A percentile compares a stretch with the other conserved stretches of the same genome.
These are phyloP conservation scores for Drosophila pectinifera DNA, from an alignment of 1,140 invertebrate genomes.

Conservation along the genomic window DNA sequence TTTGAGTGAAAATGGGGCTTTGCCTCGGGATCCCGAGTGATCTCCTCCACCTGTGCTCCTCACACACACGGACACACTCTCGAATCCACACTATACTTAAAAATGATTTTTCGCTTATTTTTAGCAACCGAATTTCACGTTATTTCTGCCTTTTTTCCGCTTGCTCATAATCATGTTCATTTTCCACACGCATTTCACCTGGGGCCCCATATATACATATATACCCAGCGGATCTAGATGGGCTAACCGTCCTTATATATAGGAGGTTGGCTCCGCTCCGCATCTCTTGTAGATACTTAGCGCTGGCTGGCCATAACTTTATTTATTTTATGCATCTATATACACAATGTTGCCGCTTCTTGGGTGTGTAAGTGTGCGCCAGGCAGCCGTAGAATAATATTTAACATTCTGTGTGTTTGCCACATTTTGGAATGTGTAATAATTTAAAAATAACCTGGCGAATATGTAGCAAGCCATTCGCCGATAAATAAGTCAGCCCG, in stretches of 20 bases:
- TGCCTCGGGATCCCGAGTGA: conserved; percentile 37
- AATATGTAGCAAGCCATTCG: conserved; percentile 74
- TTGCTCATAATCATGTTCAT: conserved; percentile 79
- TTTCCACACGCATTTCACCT: conserved; percentile 82
- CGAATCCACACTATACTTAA: conserved; percentile 56
- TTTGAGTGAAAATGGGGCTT: conserved; percentile 54
- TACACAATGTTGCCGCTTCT: conserved; percentile 32
- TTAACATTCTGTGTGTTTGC: conserved; percentile 74
- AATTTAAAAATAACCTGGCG: conserved; percentile 78
- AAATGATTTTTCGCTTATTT: conserved; percentile 82
- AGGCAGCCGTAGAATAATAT: conserved; percentile 61
- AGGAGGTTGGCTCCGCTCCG: conserved; percentile 7
- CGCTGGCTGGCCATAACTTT: conserved; percentile 74
- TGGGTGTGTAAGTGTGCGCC: conserved; percentile 28
- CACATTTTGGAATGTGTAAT: conserved; percentile 83
- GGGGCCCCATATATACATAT: conserved; percentile 42
- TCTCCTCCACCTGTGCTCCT: conserved; percentile 66
- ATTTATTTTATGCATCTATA: conserved; percentile 72
- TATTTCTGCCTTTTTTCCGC: conserved; percentile 48
- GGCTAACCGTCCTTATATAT: conserved; percentile 37
- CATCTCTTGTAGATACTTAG: conserved; percentile 77
- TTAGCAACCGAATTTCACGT: conserved; percentile 75
- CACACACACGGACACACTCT: conserved; percentile 42
- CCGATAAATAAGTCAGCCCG: conserved; percentile 70
- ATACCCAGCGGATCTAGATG: conserved; percentile 17